Evolutionary conservation across 2,797 vertebrate species (phyloP).

Genomic region (Vespertilio murinus): DNA sequence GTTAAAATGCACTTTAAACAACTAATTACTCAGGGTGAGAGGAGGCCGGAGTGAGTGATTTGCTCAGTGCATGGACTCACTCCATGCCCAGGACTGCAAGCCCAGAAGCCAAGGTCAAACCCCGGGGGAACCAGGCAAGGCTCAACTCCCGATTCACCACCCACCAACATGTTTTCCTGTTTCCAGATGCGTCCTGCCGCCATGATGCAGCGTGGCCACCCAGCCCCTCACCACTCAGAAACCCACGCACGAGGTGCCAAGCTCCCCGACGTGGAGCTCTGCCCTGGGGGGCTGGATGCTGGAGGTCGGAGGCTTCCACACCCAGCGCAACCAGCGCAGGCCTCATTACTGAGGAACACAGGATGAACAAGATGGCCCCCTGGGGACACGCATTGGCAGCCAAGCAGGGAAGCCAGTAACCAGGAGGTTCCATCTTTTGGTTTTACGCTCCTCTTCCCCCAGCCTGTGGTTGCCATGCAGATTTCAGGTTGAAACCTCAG

Average conservation of each 20-base stretch:
- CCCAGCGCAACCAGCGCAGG: not conserved
- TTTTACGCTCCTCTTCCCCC: constrained; percentile 24
- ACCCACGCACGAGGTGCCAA: accelerated
- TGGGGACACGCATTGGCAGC: not conserved
- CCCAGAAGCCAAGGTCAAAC: not conserved
- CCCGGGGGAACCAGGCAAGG: too few relatives aligned
- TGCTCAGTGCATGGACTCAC: not conserved
- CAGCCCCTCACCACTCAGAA: not conserved
- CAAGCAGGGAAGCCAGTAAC: not conserved
- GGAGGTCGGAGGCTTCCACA: not conserved
- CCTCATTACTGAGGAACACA: constrained; percentile 8
- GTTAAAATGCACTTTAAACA: not conserved
- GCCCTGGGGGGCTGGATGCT: not conserved
- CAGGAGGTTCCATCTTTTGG: not conserved
- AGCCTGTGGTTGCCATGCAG: constrained; percentile 2
- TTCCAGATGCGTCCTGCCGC: not conserved
- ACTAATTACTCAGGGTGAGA: not conserved
- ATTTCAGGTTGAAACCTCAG: constrained; percentile 38
- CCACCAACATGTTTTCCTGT: not conserved
- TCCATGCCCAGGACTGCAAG: not conserved
- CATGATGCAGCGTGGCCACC: not conserved
- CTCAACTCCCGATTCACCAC: accelerated
- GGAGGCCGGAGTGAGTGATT: not conserved
- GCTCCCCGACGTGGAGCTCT: not conserved
- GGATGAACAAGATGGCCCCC: too few relatives aligned